A percentile compares a stretch with the other conserved stretches of the same genome.
Evolutionary conservation across 1,140 invertebrate species (phyloP).

Genomic region (Microplitis demolitor): DNA sequence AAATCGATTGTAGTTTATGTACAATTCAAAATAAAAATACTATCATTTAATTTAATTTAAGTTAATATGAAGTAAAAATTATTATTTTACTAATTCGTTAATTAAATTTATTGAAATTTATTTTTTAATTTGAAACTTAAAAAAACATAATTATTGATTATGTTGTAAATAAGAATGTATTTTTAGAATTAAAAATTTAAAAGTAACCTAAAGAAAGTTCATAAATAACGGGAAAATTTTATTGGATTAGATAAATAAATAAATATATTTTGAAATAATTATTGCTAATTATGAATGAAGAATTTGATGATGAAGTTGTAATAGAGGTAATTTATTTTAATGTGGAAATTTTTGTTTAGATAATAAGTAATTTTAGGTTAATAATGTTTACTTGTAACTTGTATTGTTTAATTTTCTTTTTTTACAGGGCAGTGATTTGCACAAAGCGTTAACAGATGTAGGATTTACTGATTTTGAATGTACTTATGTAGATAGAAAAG

Average conservation of each 20-base stretch:
- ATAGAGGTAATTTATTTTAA: conserved; percentile 38
- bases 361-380: background rate
- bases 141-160: too few species aligned
- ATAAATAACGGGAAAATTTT: background rate
- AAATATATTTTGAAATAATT: background rate
- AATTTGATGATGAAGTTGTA: conserved; percentile 39
- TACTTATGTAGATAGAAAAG: conserved; percentile 26
- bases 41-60: background rate
- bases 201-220: background rate
- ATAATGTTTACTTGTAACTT: background rate
- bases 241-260: background rate
- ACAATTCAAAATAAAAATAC: too few species aligned
- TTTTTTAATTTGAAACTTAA: too few species aligned
- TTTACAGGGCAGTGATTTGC: conserved; percentile 49
- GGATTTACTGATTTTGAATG: conserved; percentile 53
- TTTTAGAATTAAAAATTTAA: background rate
- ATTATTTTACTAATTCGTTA: too few species aligned
- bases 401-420: conserved; percentile 6
- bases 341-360: background rate
- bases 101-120: too few species aligned
- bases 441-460: conserved; percentile 43
- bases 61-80: background rate
- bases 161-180: too few species aligned
- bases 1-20: too few species aligned
- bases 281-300: background rate